Conservation (phyloP, 2,888 invertebrate genomes). For the Mythimna albipuncta region DNA sequence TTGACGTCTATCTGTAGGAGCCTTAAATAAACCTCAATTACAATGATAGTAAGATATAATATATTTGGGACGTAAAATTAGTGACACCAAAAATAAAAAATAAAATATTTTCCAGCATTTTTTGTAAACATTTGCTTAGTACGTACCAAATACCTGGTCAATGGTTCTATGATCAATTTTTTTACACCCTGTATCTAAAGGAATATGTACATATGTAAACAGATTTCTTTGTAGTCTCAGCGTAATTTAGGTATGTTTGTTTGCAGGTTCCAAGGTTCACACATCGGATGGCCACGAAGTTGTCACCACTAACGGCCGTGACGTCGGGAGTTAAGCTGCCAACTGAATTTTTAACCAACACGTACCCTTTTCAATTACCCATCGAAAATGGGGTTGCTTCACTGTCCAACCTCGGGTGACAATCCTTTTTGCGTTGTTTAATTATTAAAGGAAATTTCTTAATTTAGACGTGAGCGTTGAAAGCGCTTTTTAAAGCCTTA, state of each 20-base stretch:
- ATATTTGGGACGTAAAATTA: too few species aligned
- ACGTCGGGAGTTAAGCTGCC: constrained; percentile 79
- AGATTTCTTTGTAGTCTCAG: too few species aligned
- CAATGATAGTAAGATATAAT: too few species aligned
- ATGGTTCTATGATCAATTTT: too few species aligned
- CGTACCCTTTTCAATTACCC: constrained; percentile 90
- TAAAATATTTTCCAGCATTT: too few species aligned
- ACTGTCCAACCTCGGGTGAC: constrained; percentile 88
- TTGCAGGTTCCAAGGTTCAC: background rate
- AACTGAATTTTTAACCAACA: constrained; percentile 87
- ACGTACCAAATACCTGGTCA: too few species aligned
- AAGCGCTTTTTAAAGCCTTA: constrained; percentile 71
- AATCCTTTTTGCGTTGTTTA: constrained; percentile 89
- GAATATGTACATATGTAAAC: too few species aligned
- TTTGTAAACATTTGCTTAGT: too few species aligned
- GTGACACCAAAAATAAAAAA: too few species aligned
- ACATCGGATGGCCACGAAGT: constrained; percentile 37
- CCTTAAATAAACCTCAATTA: too few species aligned
- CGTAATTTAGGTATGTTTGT: background rate
- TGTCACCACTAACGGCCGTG: constrained; percentile 65
- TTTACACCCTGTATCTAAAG: too few species aligned
- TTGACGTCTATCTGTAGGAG: too few species aligned
- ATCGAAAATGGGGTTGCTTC: constrained; percentile 86
- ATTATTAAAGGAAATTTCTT: constrained; percentile 89
- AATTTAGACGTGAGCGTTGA: constrained; percentile 85